Evolutionary conservation across 2,888 invertebrate species (phyloP), one percentile per base, ranked within the genome.

Genomic region (Alloplasta piceator): DNA sequence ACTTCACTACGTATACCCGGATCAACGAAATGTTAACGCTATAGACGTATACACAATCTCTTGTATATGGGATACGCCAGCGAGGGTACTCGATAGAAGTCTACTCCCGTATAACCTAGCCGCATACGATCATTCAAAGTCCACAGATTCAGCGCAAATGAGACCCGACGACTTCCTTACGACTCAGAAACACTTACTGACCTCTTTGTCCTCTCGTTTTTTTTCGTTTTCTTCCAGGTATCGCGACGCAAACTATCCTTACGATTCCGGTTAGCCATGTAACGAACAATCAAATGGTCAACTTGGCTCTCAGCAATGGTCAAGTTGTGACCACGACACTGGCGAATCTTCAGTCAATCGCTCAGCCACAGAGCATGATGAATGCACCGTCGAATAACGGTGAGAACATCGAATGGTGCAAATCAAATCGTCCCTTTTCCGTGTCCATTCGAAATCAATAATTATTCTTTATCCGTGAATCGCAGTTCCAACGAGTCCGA

Each of bases 191-290:
- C 43, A 26, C 16, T 36, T n/a, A 70, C 55, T 9, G 41, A 52
- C 41, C 58, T 6, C 60, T 50, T 26, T 0, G 10, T 43, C 43
- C 43, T 43, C 4, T 43, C 43, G 6, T 41, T 56, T 46, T 16
- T 56, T 5, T 43, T 70, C 55, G 26, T 43, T 10, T 82, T 85
- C 78, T 87, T 89, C 58, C 93, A 98, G 98, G 98, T 87, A 96
- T 98, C 91, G 98, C 98, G 72, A 97, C 98, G 68, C 98, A 98
- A 93, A 98, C 98, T 89, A 98, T 98, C 91, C 94, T 98, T 87
- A 98, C 98, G 85, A 98, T 98, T 91, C 98, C 98, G 73, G 97
- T 98, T 80, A 97, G 96, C 93, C 97, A 97, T 93, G 96, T 97
- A 85, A 97, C 96, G 93, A 93, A 93, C 86, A 94, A 94, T 89